phyloP scores from a whole-genome alignment of 2,797 vertebrate genomes.

The Pyrocephalus nanus region DNA sequence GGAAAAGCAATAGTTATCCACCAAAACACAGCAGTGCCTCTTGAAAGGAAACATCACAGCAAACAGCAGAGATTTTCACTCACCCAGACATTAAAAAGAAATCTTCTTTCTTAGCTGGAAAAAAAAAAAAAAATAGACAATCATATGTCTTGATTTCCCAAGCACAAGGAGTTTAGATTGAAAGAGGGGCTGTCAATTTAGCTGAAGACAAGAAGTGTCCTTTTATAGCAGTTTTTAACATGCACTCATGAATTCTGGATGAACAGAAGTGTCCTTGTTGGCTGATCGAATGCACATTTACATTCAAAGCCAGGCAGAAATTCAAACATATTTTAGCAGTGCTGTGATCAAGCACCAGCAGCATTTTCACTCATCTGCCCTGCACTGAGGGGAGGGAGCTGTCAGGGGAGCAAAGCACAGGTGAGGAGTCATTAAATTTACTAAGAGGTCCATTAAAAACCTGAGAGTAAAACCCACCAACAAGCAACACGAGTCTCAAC shows the following conservation, averaged over 20 bases:
- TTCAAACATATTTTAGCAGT: neutral
- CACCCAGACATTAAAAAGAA: neutral
- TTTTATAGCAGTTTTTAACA: conserved; percentile 8
- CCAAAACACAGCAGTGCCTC: conserved; percentile 8
- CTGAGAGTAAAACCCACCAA: neutral
- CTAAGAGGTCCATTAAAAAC: neutral
- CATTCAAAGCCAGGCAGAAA: neutral
- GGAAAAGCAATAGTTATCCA: neutral
- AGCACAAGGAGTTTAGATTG: neutral
- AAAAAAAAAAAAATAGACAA: neutral
- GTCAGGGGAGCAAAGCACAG: neutral
- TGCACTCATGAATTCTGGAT: neutral
- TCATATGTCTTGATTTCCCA: neutral
- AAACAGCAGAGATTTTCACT: conserved; percentile 5
- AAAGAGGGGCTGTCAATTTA: neutral
- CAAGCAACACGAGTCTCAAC: fast-evolving
- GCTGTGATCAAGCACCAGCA: fast-evolving
- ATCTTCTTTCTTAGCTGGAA: neutral
- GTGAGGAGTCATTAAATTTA: neutral
- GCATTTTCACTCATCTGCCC: fast-evolving
- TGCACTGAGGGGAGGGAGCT: fast-evolving
- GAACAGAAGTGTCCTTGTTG: neutral
- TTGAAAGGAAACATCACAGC: conserved; percentile 29
- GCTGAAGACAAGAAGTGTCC: neutral
- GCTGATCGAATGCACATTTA: neutral